These are phyloP conservation scores for Anas capensis DNA, from an alignment of 2,797 vertebrate species.

Conservation along the genomic window DNA sequence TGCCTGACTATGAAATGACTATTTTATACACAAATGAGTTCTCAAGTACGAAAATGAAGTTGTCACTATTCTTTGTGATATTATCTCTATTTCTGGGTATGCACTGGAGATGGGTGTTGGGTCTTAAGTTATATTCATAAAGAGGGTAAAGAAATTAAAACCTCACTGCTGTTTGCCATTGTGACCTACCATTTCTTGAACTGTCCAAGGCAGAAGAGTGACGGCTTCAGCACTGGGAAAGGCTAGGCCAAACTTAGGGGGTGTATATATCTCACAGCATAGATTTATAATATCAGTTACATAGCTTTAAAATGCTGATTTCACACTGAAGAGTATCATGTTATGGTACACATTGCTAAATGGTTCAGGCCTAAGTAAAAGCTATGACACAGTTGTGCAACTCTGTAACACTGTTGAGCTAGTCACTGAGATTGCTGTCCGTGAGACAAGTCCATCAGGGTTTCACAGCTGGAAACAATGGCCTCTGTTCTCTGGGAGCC, in stretches of 20 bases:
- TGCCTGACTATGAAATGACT: constrained; percentile 41
- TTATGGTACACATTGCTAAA: neutral
- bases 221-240: neutral
- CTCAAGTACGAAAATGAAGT: constrained; percentile 28
- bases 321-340: neutral
- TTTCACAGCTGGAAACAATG: neutral
- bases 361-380: neutral
- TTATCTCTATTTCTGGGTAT: constrained; percentile 55
- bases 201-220: neutral
- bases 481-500: neutral
- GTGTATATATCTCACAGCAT: accelerated
- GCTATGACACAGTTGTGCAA: neutral
- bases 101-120: neutral
- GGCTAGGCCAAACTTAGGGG: neutral
- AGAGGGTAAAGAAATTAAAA: constrained; percentile 41
- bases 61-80: neutral
- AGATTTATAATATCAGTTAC: neutral
- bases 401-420: neutral
- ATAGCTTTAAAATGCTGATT: neutral
- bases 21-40: constrained; percentile 64
- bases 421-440: neutral
- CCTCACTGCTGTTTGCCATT: neutral
- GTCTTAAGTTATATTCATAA: neutral
- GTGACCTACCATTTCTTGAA: constrained; percentile 6
- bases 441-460: no score